Evolutionary conservation across 2,888 invertebrate species (phyloP), one percentile per base, ranked within the genome.

Genomic region (Melanostoma scalare): DNA sequence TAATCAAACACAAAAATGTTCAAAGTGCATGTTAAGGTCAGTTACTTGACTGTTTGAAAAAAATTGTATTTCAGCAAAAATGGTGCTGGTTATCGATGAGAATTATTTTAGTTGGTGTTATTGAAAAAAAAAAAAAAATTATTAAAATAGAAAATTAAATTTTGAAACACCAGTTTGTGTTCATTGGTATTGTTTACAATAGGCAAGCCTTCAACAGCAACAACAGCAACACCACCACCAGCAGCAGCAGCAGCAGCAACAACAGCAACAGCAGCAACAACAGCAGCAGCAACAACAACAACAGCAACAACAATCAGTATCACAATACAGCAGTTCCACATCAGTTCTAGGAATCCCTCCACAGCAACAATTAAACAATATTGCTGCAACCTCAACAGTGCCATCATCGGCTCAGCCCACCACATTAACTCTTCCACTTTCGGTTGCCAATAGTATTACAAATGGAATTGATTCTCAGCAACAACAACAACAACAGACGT

Each of bases 401-500:
- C 85, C 85, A 79, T 80, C 85, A 55, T 85, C 85, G 79, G 86
- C 78, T 56, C 86, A 85, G 75, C 86, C 86, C 80, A 86, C 86
- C 85, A 86, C 85, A 82, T 75, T 85, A 86, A 85, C 86, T 53
- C 85, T 85, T 85, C 85, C 80, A 84, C 75, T 86, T 80, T 87
- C 86, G 86, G 85, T 85, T 84, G 82, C 74, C 81, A 86, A 85
- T 85, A 87, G 87, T 85, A 87, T 88, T 75, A 82, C 88, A 85
- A 88, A 87, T 87, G 88, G 87, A 87, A 87, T 88, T 85, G 88
- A 88, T 85, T 87, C 87, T 65, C 89, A 88, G 31, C 87, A 86
- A 67, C 86, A 88, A 80, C 89, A 88, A 31, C 87, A 86, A 67
- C 86, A 88, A 80, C 84, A 84, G 69, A 71, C 84, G 84, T 88